Base-by-base conservation (phyloP, 2,888 invertebrate species). In the Athetis lepigone region DNA sequence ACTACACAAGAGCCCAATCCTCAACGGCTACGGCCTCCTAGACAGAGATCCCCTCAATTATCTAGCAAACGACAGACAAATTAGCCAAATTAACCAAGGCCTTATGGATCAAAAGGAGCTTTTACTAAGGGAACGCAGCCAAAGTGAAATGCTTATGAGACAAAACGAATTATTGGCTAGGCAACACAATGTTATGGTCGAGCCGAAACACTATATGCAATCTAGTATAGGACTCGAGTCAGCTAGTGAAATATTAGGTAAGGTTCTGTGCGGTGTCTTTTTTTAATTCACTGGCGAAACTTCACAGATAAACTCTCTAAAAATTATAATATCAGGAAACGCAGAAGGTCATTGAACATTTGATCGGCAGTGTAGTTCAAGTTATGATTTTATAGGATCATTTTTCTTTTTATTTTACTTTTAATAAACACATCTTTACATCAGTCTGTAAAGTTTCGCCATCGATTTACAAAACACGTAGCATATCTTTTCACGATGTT, bases 181-280 rank as follows among this genome's bases (percentile, higher is more conserved):
- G 62, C 94, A 91, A 79, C 93, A 92, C 81, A 89, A 84, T 71
- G 87, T 79, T 46, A 87, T 92, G 87, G 86, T 87, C 25, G 93
- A 92, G 55, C 88, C 87, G 40, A 94, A 94, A 83, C 94, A 92
- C 79, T 95, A 90, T 83, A 87, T 93, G 91, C 87, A 91, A 58
- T 80, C 88, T 80, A 92, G 90, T 92, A 91, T 93, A 93, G 93
- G 90, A 80, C 85, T 91, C 43, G 94, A 94, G 51, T 90, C 92
- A 57, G 86, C 90, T 93, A 94, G 90, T 92, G 94, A 95, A 92
- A 86, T 94, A 91, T 92, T 95, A 94, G 94, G 94, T 95, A 77
- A 90, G 87, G 25, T 59, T 45, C 52, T 54, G 13, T 25, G 7
- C 45, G 21, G 21, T 1, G 18, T 11, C 13, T 29, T 70, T 36